Percentiles rank a stretch among this genome's conserved stretches.
Conservation (phyloP, 2,113 vertebrate genomes). For the Ia io region DNA sequence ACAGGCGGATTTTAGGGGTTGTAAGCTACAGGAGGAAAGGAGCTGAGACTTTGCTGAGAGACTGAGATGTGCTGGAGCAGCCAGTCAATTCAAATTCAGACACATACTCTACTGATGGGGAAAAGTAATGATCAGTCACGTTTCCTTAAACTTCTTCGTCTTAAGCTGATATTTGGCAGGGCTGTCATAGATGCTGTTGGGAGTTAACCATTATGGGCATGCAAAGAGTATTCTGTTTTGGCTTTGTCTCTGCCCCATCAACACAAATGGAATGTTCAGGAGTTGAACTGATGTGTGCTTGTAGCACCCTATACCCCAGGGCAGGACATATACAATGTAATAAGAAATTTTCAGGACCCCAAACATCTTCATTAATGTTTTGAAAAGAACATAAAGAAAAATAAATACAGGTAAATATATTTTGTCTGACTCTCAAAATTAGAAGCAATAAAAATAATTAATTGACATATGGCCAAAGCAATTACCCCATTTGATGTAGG, state of each 20-base stretch:
- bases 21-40: not conserved
- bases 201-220: not conserved
- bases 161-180: not conserved
- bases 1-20: not conserved
- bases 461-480: not conserved
- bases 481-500: not conserved
- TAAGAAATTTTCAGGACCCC: not conserved
- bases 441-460: not conserved
- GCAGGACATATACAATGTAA: not conserved
- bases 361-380: not conserved
- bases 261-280: not conserved
- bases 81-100: not conserved
- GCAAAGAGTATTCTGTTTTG: not conserved
- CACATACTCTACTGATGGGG: not conserved
- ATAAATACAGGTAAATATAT: not conserved
- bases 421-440: constrained; percentile 16
- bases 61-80: not conserved
- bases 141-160: not conserved
- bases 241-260: not conserved
- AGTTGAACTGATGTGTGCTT: not conserved
- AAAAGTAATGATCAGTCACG: not conserved
- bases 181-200: not conserved
- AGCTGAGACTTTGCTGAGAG: not conserved
- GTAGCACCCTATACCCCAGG: not conserved
- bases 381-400: constrained; percentile 14